Base-by-base conservation (phyloP, 2,797 vertebrate genomes). In the Xyrichtys novacula region DNA sequence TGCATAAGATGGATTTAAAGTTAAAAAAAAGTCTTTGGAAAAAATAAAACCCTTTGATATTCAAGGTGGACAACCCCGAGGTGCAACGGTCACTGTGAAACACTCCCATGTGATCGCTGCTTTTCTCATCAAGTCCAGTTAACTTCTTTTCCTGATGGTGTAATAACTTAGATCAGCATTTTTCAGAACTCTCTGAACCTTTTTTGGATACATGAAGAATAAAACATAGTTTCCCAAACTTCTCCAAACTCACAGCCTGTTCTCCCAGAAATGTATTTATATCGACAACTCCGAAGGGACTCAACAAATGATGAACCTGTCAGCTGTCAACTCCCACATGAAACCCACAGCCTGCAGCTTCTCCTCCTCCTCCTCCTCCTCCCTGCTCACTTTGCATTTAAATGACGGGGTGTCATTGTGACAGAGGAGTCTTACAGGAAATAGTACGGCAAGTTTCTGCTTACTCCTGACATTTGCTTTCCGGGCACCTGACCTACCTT, bases 301-400 rank as follows among this genome's bases (percentile, higher is more conserved):
- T 71, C 59, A 80, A 83, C 76, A 81, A 85, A 87, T 83, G 76
- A 88, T 74, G 65, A 80, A 71, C 52, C 66, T 17, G 20, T 86
- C 81, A 85, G 65, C 76, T 75, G 81, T 90, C 87, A 75, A 32
- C 76, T 65, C 74, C 65, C 59, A 66, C 62, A 68, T 64, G 57
- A 76, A 87, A 73, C 48, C 61, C 44, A 42, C 59, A 75, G 62
- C 80, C 62, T 25, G 46, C 73, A 59, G 61, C 65, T 42, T 65
- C 67, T 82, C 70, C 69, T 69, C 72, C 72, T n/a, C n/a, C n/a
- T n/a, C n/a, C n/a, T n/a, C n/a, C n/a, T n/a, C n/a, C 68, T 73
- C 65, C 50, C 29, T 1, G 5, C 62, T 80, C 59, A 43, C 65
- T 79, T 75, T 83, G 69, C 71, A 77, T 88, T 77, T 67, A 76